A percentile compares a stretch with the other conserved stretches of the same genome.
Conservation (phyloP, 2,797 vertebrate species). For the Martes flavigula region DNA sequence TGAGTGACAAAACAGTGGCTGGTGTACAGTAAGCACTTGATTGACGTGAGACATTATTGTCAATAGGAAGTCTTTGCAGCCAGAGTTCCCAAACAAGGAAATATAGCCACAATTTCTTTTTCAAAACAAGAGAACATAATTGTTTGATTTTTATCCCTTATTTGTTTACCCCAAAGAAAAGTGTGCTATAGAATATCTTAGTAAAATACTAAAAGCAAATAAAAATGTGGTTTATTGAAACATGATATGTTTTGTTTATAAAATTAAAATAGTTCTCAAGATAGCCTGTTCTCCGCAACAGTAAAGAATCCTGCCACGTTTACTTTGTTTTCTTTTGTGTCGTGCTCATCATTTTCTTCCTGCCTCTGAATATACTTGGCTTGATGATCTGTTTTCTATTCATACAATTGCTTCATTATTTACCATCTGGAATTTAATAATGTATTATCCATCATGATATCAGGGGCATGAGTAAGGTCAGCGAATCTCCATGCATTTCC, state of each 20-base stretch:
- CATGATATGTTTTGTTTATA: background rate
- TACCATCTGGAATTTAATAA: background rate
- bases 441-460: background rate
- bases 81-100: background rate
- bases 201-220: constrained; percentile 10
- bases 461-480: background rate
- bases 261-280: constrained; percentile 17
- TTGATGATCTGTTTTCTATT: constrained; percentile 36
- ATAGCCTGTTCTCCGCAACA: background rate
- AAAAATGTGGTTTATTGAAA: background rate
- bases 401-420: constrained; percentile 15
- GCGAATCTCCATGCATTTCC: background rate
- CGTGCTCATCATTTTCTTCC: background rate
- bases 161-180: background rate
- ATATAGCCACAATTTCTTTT: background rate
- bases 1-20: background rate
- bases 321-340: constrained; percentile 16
- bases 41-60: background rate
- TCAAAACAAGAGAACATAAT: background rate
- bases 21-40: background rate
- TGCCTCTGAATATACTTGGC: background rate
- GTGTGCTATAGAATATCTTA: background rate
- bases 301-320: background rate
- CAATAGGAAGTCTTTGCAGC: background rate
- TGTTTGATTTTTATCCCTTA: background rate